Evolutionary conservation across 2,113 vertebrate genomes (phyloP), one percentile per base, ranked within the genome.

Genomic region (Speoplatyrhinus poulsoni): DNA sequence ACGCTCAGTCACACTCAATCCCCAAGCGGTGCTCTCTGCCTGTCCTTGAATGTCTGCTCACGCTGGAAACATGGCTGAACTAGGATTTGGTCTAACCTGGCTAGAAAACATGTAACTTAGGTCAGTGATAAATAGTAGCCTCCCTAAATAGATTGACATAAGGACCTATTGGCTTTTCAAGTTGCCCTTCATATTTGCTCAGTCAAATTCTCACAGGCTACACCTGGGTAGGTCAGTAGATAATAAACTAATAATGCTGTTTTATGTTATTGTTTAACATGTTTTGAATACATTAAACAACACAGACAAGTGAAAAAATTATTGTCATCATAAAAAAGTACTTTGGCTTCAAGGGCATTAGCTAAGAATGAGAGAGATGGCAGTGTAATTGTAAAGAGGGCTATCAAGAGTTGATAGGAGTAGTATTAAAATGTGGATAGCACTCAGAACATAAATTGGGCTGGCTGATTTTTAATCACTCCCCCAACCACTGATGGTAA

Each of bases 1-100:
- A 90, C 85, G 67, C 90, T 91, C 88, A 85, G 91, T 92, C 91
- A 89, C 87, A 86, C 88, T 89, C 85, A 67, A 89, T 87, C 83
- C 88, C 74, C 89, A 76, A 58, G 77, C 77, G 83, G 79, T 80
- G 62, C 82, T 75, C 75, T 79, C 61, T 12, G 47, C 82, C 81
- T 83, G 90, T 90, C 91, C 91, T 92, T 91, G 88, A 88, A 83
- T 83, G 81, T 86, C 72, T 84, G 82, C 70, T 85, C 76, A 84
- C 81, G 65, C 77, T 70, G 83, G 76, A 82, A 85, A 76, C 84
- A 79, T 79, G 77, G 85, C 83, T 70, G 72, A 67, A 67, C 55
- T 77, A 4, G 76, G 81, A 88, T 87, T 85, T 75, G 79, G 84
- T 72, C 73, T 73, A 84, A 83, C 76, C 69, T 65, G 12, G 63